Percentiles rank a stretch among this genome's conserved stretches.
Conservation (phyloP, 2,888 invertebrate species). For the Rhagophthalmus giganteus region DNA sequence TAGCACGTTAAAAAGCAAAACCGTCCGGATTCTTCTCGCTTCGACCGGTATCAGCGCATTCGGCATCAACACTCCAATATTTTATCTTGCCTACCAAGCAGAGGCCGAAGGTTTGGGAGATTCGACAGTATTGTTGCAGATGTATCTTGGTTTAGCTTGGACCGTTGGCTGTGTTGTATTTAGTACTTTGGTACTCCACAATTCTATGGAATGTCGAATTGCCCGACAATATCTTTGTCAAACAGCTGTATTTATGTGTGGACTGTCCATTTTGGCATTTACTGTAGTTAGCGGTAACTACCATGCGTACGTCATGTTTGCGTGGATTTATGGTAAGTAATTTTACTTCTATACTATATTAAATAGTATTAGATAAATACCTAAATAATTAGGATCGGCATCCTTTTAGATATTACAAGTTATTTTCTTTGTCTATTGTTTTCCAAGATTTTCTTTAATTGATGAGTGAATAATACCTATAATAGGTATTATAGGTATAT, state of each 20-base stretch:
- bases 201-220: constrained; percentile 81
- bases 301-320: constrained; percentile 77
- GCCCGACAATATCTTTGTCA: constrained; percentile 84
- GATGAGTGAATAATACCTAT: too few species aligned
- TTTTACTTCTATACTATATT: not conserved
- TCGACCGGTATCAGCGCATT: constrained; percentile 80
- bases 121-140: constrained; percentile 52
- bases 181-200: constrained; percentile 80
- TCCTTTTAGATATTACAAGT: not conserved
- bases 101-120: constrained; percentile 70
- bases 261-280: constrained; percentile 74
- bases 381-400: too few species aligned
- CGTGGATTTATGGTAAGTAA: constrained; percentile 73
- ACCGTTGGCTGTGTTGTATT: constrained; percentile 79
- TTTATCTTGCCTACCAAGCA: constrained; percentile 79
- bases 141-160: constrained; percentile 81
- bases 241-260: constrained; percentile 78
- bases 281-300: constrained; percentile 77
- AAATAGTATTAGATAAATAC: too few species aligned
- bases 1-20: constrained; percentile 80
- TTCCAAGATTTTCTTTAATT: too few species aligned
- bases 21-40: constrained; percentile 78
- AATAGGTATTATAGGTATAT: too few species aligned
- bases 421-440: too few species aligned
- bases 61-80: constrained; percentile 84